Percentiles rank a stretch among this genome's conserved stretches.
Conservation (phyloP, 2,888 invertebrate species). For the Ophion obscuratus region DNA sequence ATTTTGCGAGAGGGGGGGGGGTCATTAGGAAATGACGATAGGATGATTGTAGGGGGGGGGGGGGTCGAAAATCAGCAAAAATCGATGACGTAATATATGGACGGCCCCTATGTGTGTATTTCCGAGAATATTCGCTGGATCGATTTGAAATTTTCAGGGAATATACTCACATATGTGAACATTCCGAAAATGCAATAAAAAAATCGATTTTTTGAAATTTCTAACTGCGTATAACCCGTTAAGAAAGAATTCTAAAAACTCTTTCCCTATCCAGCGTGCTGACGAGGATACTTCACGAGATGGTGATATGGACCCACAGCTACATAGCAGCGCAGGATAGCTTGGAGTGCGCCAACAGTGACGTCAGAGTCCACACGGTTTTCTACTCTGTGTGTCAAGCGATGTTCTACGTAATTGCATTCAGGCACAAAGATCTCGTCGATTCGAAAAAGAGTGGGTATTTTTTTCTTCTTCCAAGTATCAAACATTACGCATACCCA, state of each 20-base stretch:
- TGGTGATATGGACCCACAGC: constrained; percentile 93
- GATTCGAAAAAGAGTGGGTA: constrained; percentile 90
- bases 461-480: neutral
- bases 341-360: constrained; percentile 85
- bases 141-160: no score
- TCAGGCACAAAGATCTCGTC: constrained; percentile 94
- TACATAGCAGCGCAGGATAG: constrained; percentile 91
- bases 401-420: constrained; percentile 96
- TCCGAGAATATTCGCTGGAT: no score
- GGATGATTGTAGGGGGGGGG: no score
- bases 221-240: neutral
- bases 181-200: no score
- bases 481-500: neutral
- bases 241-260: neutral
- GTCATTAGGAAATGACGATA: no score
- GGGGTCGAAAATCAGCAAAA: no score
- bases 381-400: constrained; percentile 97
- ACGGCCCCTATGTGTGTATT: no score
- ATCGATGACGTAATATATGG: no score
- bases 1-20: no score
- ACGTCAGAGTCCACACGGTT: constrained; percentile 91
- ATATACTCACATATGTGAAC: no score
- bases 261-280: constrained; percentile 85
- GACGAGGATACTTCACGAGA: constrained; percentile 88
- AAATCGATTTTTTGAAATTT: no score